Evolutionary conservation across 37 sponge, comb jelly and placozoan species (phyloP), one percentile per base, ranked within the genome.

Genomic region (Diacarnus erythraeanus): DNA sequence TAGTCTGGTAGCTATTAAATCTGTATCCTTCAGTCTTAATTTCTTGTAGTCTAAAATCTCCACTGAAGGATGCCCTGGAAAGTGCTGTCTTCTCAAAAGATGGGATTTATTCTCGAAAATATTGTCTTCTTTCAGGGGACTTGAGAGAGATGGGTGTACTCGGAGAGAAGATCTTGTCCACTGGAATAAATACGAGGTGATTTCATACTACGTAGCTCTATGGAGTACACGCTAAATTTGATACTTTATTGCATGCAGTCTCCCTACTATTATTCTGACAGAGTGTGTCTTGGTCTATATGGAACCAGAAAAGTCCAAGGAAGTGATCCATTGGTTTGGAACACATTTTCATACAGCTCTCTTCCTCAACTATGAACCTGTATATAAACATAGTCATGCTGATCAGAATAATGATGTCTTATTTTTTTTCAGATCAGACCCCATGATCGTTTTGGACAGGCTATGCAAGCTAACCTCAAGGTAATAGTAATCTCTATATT

Each of bases 221-320:
- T 1, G 23, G 25, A 17, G 27, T 27, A 22, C 39, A 56, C 57
- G 18, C 20, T 56, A n/a, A n/a, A n/a, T 29, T 37, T 29, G 34
- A 68, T 29, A 6, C 34, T 44, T 20, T 6, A 15, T 61, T 43
- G 22, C 64, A 4, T 59, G 17, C 35, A 86, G 87, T 30, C 71
- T 87, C 1, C 95, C 95, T n/a, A 91, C 94, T 34, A 35, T 94
- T 17, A 68, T 90, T 76, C 25, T 94, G 31, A 72, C 96, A 26
- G 96, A 96, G 72, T 93, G 95, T 77, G 96, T 96, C 33, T 83
- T 96, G 3, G 88, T 87, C 33, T 96, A 96, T 63, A 69, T 96
- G 79, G 87, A 83, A 18, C 88, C 91, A 26, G 74, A 73, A 25
- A 69, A 59, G 15, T 82, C 91, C 35, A 65, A 36, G 15, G 64